phyloP scores from a whole-genome alignment of 2,113 vertebrate genomes.

The Alosa alosa region DNA sequence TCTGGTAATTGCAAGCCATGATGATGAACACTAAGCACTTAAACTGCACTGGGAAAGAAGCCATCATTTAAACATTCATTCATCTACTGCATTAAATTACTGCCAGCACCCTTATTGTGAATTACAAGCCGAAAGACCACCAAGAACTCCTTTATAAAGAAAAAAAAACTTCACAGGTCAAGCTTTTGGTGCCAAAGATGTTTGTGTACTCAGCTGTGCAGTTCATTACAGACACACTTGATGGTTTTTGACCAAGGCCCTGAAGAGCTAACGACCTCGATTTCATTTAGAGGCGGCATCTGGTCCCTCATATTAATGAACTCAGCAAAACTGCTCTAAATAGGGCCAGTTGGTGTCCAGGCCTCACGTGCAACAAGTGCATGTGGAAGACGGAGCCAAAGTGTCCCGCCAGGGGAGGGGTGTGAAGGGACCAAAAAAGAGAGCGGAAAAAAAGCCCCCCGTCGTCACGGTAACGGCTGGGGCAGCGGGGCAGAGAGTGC shows the following conservation, averaged over 20 bases:
- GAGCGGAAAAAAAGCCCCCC: not conserved
- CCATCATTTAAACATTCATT: not conserved
- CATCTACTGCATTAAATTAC: not conserved
- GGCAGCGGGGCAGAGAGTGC: conserved; percentile 17
- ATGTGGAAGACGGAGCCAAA: not conserved
- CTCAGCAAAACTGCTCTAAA: not conserved
- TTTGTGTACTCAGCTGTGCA: conserved; percentile 18
- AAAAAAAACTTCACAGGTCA: conserved; percentile 1
- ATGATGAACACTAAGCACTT: not conserved
- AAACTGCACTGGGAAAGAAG: conserved; percentile 14
- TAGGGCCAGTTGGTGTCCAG: not conserved
- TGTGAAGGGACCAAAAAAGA: not conserved
- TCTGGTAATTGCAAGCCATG: not conserved
- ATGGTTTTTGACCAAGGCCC: conserved; percentile 1
- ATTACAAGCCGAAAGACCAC: not conserved
- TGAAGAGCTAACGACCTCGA: conserved; percentile 9
- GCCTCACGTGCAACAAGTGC: conserved; percentile 22
- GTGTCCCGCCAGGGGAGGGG: not conserved
- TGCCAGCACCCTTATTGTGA: not conserved
- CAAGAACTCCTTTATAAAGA: not conserved
- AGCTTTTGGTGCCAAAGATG: conserved; percentile 9
- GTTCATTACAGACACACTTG: conserved; percentile 16
- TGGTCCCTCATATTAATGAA: conserved; percentile 23
- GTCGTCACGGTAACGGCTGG: conserved; percentile 48
- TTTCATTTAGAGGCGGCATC: not conserved